Evolutionary conservation across 1,140 invertebrate species (phyloP).

Genomic region (Drosophila hydei): DNA sequence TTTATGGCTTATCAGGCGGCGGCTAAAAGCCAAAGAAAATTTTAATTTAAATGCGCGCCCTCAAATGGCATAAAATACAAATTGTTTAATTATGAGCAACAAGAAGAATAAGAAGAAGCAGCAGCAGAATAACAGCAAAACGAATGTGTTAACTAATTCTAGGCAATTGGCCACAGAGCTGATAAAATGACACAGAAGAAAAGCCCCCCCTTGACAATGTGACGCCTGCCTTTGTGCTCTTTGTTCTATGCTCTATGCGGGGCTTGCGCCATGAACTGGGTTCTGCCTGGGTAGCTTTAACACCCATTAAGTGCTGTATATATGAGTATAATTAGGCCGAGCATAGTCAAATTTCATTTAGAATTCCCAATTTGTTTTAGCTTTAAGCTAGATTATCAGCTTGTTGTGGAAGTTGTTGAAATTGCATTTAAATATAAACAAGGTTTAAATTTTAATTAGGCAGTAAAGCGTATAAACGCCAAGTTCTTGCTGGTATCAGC

Average conservation of each 20-base stretch:
- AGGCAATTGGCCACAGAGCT: constrained; percentile 63
- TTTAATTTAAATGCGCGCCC: constrained; percentile 73
- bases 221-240: constrained; percentile 27
- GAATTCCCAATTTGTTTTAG: neutral
- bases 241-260: constrained; percentile 30
- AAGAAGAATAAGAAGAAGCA: neutral
- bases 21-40: constrained; percentile 69
- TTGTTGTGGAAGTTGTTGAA: neutral
- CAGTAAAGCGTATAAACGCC: constrained; percentile 22
- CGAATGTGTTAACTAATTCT: constrained; percentile 80
- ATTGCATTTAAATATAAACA: constrained; percentile 37
- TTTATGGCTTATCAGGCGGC: constrained; percentile 70
- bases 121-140: constrained; percentile 13
- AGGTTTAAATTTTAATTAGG: constrained; percentile 67
- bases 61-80: constrained; percentile 69
- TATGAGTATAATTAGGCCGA: neutral
- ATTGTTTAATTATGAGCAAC: constrained; percentile 76
- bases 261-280: constrained; percentile 34
- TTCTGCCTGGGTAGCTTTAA: constrained; percentile 27
- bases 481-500: constrained; percentile 43
- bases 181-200: constrained; percentile 52
- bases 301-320: neutral
- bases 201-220: constrained; percentile 30
- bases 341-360: neutral
- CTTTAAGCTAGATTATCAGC: neutral